Conservation (phyloP, 2,113 vertebrate species). For the Pelecanus crispus region DNA sequence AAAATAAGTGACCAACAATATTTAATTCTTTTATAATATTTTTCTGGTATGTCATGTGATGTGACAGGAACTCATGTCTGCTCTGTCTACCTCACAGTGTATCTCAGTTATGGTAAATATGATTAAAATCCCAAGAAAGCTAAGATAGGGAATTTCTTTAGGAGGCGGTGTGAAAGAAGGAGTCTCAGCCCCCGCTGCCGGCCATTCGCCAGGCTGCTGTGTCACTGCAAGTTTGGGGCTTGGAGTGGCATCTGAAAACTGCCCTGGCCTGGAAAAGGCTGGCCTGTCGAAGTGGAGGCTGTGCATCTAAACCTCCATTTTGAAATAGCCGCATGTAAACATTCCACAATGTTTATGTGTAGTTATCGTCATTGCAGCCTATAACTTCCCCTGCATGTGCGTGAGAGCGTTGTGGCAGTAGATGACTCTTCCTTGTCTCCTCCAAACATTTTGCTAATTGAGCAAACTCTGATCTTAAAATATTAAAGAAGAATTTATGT, state of each 20-base stretch:
- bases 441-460: not conserved
- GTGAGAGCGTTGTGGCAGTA: not conserved
- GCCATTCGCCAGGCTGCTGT: not conserved
- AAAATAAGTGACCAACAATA: not conserved
- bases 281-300: too few species aligned
- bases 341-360: not conserved
- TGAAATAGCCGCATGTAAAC: not conserved
- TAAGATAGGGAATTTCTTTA: not conserved
- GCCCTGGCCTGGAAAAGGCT: not conserved
- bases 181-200: not conserved
- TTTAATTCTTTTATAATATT: rapidly evolving
- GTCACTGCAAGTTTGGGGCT: rapidly evolving
- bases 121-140: not conserved
- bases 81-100: not conserved
- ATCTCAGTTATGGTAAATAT: not conserved
- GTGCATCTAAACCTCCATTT: not conserved
- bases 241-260: rapidly evolving
- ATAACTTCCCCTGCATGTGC: not conserved
- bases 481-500: not conserved
- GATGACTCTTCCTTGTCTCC: not conserved
- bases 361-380: not conserved
- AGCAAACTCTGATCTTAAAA: not conserved
- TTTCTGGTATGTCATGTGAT: not conserved
- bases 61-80: not conserved
- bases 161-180: not conserved